A percentile compares a stretch with the other conserved stretches of the same genome.
Evolutionary conservation across 2,888 invertebrate genomes (phyloP).

Genomic region (Gibbula magus): DNA sequence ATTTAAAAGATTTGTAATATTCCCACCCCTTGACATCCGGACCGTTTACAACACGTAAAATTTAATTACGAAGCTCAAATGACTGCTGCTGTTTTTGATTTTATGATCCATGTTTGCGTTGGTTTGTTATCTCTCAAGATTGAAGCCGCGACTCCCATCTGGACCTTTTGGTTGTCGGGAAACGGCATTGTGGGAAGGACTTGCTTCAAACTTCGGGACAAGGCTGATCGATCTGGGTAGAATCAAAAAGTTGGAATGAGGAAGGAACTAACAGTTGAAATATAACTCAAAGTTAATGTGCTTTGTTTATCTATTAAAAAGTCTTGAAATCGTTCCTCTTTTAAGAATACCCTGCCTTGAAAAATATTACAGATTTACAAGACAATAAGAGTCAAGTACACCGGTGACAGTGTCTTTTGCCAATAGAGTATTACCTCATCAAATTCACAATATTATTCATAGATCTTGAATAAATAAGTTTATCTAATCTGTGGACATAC

Average conservation of each 20-base stretch:
- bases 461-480: too few species aligned
- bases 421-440: too few species aligned
- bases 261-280: neutral
- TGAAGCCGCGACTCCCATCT: slow-evolving; percentile 62
- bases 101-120: neutral
- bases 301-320: too few species aligned
- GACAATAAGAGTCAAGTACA: too few species aligned
- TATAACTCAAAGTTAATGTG: too few species aligned
- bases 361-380: too few species aligned
- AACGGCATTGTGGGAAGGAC: slow-evolving; percentile 39
- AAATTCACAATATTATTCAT: too few species aligned
- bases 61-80: neutral
- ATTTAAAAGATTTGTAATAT: neutral
- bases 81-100: neutral
- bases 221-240: neutral
- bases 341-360: too few species aligned
- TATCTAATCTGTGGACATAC: too few species aligned
- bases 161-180: slow-evolving; percentile 64
- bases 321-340: too few species aligned
- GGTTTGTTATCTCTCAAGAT: slow-evolving; percentile 54
- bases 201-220: slow-evolving; percentile 28
- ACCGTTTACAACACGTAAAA: neutral
- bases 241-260: neutral
- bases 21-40: neutral
- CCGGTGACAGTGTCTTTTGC: too few species aligned